Conservation (phyloP, 2,888 invertebrate genomes). For the Pseudococcus jackbeardsleyi region DNA sequence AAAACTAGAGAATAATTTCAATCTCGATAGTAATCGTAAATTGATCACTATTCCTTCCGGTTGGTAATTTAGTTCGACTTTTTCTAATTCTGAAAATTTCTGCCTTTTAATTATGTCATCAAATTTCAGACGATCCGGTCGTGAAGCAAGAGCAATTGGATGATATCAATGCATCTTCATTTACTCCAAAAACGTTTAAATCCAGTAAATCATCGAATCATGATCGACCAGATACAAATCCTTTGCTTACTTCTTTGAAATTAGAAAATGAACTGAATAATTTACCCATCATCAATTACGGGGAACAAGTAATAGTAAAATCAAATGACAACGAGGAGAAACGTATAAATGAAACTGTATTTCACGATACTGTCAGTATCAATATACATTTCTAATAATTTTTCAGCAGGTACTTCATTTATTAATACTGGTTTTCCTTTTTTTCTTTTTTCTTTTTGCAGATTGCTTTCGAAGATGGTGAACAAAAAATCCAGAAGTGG, state of each 20-base stretch:
- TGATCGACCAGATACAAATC: background rate
- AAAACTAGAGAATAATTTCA: background rate
- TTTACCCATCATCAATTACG: background rate
- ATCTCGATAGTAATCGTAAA: background rate
- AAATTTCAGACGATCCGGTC: slow-evolving; percentile 50
- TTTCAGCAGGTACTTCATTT: background rate
- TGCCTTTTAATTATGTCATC: background rate
- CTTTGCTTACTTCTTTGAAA: background rate
- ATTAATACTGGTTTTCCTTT: background rate
- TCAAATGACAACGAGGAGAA: background rate
- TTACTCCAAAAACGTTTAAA: slow-evolving; percentile 54
- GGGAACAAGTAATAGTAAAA: background rate
- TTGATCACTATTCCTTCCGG: slow-evolving; percentile 39
- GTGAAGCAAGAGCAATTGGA: slow-evolving; percentile 58
- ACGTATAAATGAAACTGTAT: slow-evolving; percentile 61
- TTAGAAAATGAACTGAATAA: background rate
- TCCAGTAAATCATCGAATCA: slow-evolving; percentile 18
- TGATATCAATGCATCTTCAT: slow-evolving; percentile 53
- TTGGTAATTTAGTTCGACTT: background rate
- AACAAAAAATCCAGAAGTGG: slow-evolving; percentile 59
- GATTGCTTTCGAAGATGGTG: slow-evolving; percentile 58
- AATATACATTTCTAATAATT: background rate
- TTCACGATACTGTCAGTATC: slow-evolving; percentile 60
- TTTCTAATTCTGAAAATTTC: background rate
- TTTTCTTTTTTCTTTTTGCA: slow-evolving; percentile 25